These are phyloP conservation scores for Mamestra configurata DNA, from an alignment of 1,140 invertebrate species.

Conservation along the genomic window DNA sequence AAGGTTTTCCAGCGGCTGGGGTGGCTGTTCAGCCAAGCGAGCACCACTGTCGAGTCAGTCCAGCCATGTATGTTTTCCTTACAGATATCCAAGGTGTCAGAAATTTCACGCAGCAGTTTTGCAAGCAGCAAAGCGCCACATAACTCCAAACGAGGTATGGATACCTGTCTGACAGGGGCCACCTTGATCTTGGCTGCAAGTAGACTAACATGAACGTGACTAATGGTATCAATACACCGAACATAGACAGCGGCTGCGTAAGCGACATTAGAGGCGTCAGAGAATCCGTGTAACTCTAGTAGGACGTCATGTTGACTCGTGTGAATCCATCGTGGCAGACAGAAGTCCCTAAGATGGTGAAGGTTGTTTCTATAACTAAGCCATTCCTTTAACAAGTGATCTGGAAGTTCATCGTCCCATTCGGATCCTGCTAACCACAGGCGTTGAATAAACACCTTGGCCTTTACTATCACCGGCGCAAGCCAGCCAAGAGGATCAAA, in stretches of 20 bases:
- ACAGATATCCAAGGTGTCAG: not conserved
- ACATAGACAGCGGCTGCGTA: constrained; percentile 3
- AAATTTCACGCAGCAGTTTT: constrained; percentile 3
- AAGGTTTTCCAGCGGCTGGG: constrained; percentile 5
- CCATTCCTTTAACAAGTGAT: constrained; percentile 32
- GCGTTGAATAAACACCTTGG: constrained; percentile 48
- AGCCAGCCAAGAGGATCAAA: constrained; percentile 51
- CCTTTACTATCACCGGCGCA: constrained; percentile 31
- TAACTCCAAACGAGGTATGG: constrained; percentile 18
- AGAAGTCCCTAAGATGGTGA: not conserved
- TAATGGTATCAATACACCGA: not conserved
- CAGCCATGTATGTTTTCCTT: constrained; percentile 12
- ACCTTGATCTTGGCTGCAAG: constrained; percentile 1
- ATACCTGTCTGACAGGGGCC: constrained; percentile 17
- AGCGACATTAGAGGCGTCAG: constrained; percentile 14
- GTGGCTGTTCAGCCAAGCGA: not conserved
- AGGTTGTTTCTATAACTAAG: constrained; percentile 12
- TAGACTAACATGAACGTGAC: not conserved
- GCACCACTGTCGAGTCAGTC: constrained; percentile 9
- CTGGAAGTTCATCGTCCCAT: constrained; percentile 40
- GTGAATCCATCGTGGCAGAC: not conserved
- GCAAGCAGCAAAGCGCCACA: not conserved
- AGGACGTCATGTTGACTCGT: not conserved
- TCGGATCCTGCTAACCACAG: constrained; percentile 42
- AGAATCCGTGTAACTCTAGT: constrained; percentile 5